These are phyloP conservation scores for Ophion obscuratus DNA, from an alignment of 2,888 invertebrate species.

Conservation along the genomic window DNA sequence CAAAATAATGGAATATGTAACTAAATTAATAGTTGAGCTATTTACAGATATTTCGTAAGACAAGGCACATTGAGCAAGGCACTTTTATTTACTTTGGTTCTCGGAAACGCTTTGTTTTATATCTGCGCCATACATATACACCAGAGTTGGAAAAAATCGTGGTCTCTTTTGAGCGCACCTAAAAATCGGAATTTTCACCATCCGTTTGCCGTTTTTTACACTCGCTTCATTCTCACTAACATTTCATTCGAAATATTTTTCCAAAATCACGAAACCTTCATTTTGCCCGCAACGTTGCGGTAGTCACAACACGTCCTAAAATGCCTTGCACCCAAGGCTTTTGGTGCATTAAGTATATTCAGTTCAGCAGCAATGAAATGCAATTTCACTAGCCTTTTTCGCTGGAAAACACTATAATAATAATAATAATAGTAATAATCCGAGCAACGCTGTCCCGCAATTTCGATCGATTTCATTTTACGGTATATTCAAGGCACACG, in stretches of 20 bases:
- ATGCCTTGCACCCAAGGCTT: constrained; percentile 11
- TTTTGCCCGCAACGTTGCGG: background rate
- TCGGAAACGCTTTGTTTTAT: constrained; percentile 18
- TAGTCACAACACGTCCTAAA: background rate
- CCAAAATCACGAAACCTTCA: background rate
- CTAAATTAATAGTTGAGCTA: constrained; percentile 22
- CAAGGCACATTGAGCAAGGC: constrained; percentile 47
- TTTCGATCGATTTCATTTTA: constrained; percentile 14
- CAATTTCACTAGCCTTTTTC: constrained; percentile 66
- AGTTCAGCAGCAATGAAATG: constrained; percentile 61
- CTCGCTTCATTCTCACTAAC: background rate
- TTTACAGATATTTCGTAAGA: constrained; percentile 28
- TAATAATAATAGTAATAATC: constrained; percentile 18
- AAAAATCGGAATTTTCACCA: background rate
- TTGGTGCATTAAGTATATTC: constrained; percentile 11
- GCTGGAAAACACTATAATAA: constrained; percentile 13
- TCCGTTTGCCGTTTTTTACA: background rate
- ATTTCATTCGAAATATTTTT: background rate
- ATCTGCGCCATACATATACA: background rate
- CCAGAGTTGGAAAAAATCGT: background rate
- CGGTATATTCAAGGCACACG: background rate
- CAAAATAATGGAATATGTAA: constrained; percentile 2
- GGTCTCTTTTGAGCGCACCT: background rate
- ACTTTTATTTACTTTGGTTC: constrained; percentile 40
- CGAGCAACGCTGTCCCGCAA: constrained; percentile 56